Base-by-base conservation (phyloP, 2,113 vertebrate species). In the Phylloscopus trochiloides region DNA sequence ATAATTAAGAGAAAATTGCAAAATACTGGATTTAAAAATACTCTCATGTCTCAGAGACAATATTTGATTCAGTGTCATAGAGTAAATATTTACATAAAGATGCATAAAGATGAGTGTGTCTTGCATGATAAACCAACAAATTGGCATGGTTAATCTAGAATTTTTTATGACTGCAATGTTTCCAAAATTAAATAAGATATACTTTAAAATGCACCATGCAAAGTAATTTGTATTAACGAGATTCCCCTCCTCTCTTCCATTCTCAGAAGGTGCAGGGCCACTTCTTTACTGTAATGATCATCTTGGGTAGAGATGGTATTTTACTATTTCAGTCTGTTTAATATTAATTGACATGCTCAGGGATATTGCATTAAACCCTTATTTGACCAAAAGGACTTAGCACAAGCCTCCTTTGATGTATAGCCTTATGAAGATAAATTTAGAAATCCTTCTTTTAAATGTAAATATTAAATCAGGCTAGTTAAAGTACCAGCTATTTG, bases 401-500 rank as follows among this genome's bases (percentile, higher is more conserved):
- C 90, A 71, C 65, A 94, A 97, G 66, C 48, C 43, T 92, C 81
- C 93, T 96, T 96, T 95, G 95, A 97, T 96, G 94, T 88, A 73
- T 40, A 68, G 52, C 32, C 73, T 92, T 75, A 75, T 1, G 17
- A 80, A 92, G 94, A 86, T 58, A 92, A 96, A 86, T 84, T 90
- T 73, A 78, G 65, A 96, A 96, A 94, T 93, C 75, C 68, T 86
- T 73, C 87, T 81, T 96, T 88, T 92, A 90, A 94, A 93, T 90
- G 72, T 77, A 90, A 96, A 96, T 90, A 78, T 29, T 54, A 87
- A 85, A 79, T 66, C 74, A 79, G 31, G 50, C 26, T 48, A 55
- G 75, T 36, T 92, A 86, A 93, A 96, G 83, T 83, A 66, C 55
- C 26, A 15, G 67, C 32, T 57, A 77, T 95, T 95, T 81, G 51